A percentile compares a stretch with the other conserved stretches of the same genome.
phyloP scores from a whole-genome alignment of 2,797 vertebrate genomes.

The Ctenochaetus hawaiiensis region DNA sequence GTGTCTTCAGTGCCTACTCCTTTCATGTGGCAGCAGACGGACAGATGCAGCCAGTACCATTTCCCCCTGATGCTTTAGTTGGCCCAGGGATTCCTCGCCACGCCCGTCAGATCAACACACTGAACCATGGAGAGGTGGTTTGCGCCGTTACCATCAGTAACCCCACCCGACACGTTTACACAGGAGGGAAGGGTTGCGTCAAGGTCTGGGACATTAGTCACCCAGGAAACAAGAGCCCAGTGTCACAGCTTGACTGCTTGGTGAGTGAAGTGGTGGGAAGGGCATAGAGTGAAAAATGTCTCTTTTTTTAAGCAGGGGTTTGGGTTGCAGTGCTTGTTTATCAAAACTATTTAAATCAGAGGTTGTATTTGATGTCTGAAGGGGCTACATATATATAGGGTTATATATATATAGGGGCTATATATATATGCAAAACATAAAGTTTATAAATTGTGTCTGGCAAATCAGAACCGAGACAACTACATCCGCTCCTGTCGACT shows the following conservation, averaged over 20 bases:
- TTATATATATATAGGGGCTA: too few relatives aligned
- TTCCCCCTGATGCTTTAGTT: slow-evolving; percentile 88
- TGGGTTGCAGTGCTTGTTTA: neutral
- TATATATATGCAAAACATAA: neutral
- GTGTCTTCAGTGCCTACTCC: slow-evolving; percentile 85
- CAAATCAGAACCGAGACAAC: slow-evolving; percentile 93
- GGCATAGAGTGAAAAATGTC: neutral
- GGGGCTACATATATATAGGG: too few relatives aligned
- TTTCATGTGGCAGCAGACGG: slow-evolving; percentile 89
- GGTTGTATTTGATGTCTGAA: neutral
- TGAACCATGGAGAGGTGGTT: slow-evolving; percentile 90
- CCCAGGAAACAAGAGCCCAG: slow-evolving; percentile 96
- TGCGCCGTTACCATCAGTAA: slow-evolving; percentile 98
- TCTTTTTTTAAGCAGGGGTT: neutral
- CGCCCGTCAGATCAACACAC: slow-evolving; percentile 90
- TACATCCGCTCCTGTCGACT: slow-evolving; percentile 98
- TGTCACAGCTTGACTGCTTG: slow-evolving; percentile 97
- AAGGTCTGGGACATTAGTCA: slow-evolving; percentile 99
- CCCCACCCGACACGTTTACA: slow-evolving; percentile 96
- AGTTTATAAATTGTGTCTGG: neutral
- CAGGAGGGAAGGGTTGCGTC: slow-evolving; percentile 96
- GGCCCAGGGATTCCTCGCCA: slow-evolving; percentile 89
- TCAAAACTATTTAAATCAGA: neutral
- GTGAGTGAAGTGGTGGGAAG: slow-evolving; percentile 79
- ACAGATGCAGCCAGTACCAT: slow-evolving; percentile 90